Evolutionary conservation across 2,797 vertebrate species (phyloP), one percentile per base, ranked within the genome.

Genomic region (Cossypha caffra): DNA sequence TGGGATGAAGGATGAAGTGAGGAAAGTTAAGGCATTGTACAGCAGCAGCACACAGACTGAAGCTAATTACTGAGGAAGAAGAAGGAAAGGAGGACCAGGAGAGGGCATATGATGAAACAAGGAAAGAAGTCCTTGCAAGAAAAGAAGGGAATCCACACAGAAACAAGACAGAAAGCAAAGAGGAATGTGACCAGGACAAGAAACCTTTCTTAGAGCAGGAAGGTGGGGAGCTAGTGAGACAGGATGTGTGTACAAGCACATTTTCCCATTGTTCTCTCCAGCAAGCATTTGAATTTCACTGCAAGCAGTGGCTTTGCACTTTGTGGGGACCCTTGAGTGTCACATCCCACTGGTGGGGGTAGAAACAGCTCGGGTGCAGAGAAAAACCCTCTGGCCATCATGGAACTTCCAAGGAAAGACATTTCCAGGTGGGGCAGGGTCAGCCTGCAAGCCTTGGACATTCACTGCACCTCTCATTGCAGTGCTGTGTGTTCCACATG

Each of bases 201-300:
- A 80, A 66, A 24, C 13, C 13, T 59, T 84, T 77, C 37, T 85
- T 29, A 20, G 43, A 86, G n/a, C 51, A 69, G 57, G 31, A 24
- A 72, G 26, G 17, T 33, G 62, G 45, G n/a, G 59, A 73, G 43
- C 19, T 50, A 42, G 10, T 25, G 45, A 80, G 50, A 68, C 78
- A 75, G 88, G 88, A 89, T 80, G 50, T 40, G 1, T 62, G 15
- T 71, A 74, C 61, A 88, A 92, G 83, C 51, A 71, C 61, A 74
- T 93, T 92, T 92, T 83, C 54, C 81, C 68, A 42, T 54, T 92
- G 77, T 90, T 94, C 64, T 78, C 67, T 74, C 13, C 54, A 72
- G 40, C 1, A 2, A 63, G 52, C 48, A 38, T 76, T 80, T 71
- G 42, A 86, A 83, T 77, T 92, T 89, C 69, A 86, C 52, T 79